Percentiles rank a stretch among this genome's conserved stretches.
Evolutionary conservation across 2,113 vertebrate genomes (phyloP).

Genomic region (Sardina pilchardus): DNA sequence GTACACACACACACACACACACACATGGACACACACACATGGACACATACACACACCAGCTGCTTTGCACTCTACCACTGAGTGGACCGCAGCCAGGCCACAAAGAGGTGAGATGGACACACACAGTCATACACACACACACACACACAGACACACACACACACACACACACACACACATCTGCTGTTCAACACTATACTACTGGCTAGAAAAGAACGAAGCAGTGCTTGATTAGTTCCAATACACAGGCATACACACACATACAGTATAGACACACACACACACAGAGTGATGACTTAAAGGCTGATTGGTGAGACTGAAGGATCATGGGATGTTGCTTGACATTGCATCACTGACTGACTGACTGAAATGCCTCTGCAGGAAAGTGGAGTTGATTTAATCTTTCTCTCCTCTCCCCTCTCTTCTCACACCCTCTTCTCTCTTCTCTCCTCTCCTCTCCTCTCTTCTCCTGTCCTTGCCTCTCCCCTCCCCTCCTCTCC

Average conservation of each 20-base stretch:
- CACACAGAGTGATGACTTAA: not conserved
- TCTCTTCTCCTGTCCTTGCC: no score
- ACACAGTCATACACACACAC: not conserved
- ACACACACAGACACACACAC: not conserved
- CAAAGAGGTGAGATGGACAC: no score
- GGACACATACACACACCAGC: slow-evolving; percentile 12
- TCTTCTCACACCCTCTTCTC: not conserved
- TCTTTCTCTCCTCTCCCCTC: not conserved
- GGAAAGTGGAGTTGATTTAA: not conserved
- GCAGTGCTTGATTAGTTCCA: no score
- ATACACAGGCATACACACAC: slow-evolving; percentile 76
- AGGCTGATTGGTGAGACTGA: not conserved
- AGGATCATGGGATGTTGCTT: not conserved
- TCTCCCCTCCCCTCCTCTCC: no score
- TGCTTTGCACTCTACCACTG: slow-evolving; percentile 82
- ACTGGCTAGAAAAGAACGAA: not conserved
- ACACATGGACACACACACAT: not conserved
- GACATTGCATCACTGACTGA: not conserved
- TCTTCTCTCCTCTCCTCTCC: not conserved
- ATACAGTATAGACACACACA: not conserved
- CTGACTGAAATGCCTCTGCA: not conserved
- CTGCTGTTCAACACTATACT: no score
- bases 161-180: not conserved
- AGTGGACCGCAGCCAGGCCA: slow-evolving; percentile 77
- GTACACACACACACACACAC: slow-evolving; percentile 57